Base-by-base conservation (phyloP, 2,888 invertebrate genomes). In the Drosophila mulleri region DNA sequence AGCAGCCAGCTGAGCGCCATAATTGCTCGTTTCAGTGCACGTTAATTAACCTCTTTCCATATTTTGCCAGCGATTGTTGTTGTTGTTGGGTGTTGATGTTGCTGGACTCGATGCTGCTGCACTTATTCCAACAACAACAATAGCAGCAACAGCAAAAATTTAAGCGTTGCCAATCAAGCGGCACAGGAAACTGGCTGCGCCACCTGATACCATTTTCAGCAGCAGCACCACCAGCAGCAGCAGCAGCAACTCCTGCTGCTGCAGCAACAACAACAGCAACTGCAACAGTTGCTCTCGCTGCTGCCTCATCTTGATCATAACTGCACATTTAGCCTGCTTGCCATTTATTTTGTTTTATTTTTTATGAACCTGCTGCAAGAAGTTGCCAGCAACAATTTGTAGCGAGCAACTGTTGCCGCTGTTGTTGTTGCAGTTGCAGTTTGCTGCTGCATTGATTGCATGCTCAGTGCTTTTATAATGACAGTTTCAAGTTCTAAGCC, bases 21-120 rank as follows among this genome's bases (percentile, higher is more conserved):
- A 85, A 85, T 85, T 89, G 88, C 89, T 84, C 83, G 84, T 85
- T 87, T 89, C 87, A 89, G 81, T 85, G 88, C 84, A 89, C 84
- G 91, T 91, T 91, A 89, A 90, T 91, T 90, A 91, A 91, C 91
- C 91, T 91, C 89, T 85, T 85, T 85, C 77, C 88, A 85, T 84
- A 87, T 81, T 83, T 83, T 70, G 73, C 67, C 78, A 67, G 64
- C 59, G 62, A 69, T 67, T 69, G 68, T 56, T 75, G 72, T 56
- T 75, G 72, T 18, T 70, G 64, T 2, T 63, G 41, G 45, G 16
- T 35, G 58, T 37, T 75, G 77, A n/a, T 63, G 77, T 11, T 82
- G 62, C 16, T 70, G 54, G 35, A 52, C 29, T 48, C 52, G 54
- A 35, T 54, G 39, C 53, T 54, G 54, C 39, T 68, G 78, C 63